Percentiles rank a stretch among this genome's conserved stretches.
Conservation (phyloP, 1,140 invertebrate genomes). For the Helicoverpa armigera region DNA sequence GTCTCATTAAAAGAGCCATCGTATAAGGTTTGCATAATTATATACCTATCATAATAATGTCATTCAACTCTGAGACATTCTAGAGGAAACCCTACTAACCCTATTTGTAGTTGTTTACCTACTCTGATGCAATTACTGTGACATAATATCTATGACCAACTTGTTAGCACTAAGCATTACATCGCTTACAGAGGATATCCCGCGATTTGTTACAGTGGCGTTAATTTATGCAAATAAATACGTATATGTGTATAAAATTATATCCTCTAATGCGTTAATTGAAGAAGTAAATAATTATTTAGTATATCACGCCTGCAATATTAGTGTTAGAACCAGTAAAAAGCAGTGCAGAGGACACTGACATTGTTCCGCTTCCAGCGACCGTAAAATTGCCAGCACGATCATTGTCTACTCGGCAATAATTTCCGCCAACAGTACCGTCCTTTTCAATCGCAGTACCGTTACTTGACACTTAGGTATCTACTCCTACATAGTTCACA, state of each 20-base stretch:
- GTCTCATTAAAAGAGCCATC: background rate
- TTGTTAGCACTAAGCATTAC: background rate
- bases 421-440: slow-evolving; percentile 70
- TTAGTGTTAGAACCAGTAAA: slow-evolving; percentile 32
- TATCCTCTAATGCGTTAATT: background rate
- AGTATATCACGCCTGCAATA: background rate
- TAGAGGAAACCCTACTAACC: slow-evolving; percentile 50
- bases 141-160: slow-evolving; percentile 45
- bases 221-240: slow-evolving; percentile 37
- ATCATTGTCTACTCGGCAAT: slow-evolving; percentile 68
- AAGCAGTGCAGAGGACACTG: slow-evolving; percentile 67
- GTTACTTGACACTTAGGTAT: slow-evolving; percentile 60
- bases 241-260: background rate
- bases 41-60: slow-evolving; percentile 30
- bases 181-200: slow-evolving; percentile 18
- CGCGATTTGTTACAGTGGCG: background rate
- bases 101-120: slow-evolving; percentile 48
- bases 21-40: slow-evolving; percentile 10
- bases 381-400: slow-evolving; percentile 76
- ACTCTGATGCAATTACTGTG: slow-evolving; percentile 44
- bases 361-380: slow-evolving; percentile 73
- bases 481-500: slow-evolving; percentile 34
- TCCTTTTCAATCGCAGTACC: slow-evolving; percentile 63
- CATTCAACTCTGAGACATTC: slow-evolving; percentile 45
- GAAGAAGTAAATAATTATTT: slow-evolving; percentile 7